Percentiles rank a stretch among this genome's conserved stretches.
Conservation (phyloP, 1,140 invertebrate genomes). For the Drosophila repletoides region DNA sequence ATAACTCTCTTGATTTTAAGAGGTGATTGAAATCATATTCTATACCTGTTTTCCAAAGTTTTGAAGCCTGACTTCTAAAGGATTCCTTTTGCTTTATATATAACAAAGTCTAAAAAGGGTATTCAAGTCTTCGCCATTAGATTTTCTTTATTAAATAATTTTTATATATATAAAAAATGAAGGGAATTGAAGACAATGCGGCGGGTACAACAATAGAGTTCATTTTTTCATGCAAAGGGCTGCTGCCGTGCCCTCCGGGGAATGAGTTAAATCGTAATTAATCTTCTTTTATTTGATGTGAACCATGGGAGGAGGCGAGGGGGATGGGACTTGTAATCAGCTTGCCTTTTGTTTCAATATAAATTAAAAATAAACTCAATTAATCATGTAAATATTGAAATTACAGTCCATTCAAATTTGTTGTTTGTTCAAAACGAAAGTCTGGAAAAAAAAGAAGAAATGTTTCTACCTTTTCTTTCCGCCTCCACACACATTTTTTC, state of each 20-base stretch:
- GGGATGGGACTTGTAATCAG: conserved; percentile 43
- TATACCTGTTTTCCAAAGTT: no score
- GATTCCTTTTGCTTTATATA: no score
- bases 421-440: conserved; percentile 28
- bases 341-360: conserved; percentile 64
- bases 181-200: conserved; percentile 29
- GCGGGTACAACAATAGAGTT: conserved; percentile 24
- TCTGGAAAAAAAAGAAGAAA: not conserved
- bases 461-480: not conserved
- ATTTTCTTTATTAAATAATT: not conserved
- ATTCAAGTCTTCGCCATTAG: no score
- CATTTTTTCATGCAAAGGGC: no score
- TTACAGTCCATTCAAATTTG: conserved; percentile 31
- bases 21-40: no score
- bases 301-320: not conserved
- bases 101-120: no score
- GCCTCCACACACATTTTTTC: no score
- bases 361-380: conserved; percentile 79
- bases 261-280: conserved; percentile 67
- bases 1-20: no score
- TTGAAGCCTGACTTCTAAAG: no score
- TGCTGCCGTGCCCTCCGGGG: conserved; percentile 15
- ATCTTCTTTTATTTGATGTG: conserved; percentile 59
- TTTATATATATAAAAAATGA: conserved; percentile 2
- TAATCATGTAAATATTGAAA: conserved; percentile 74